Base-by-base conservation (phyloP, 1,140 invertebrate species). In the Drosophila repletoides region DNA sequence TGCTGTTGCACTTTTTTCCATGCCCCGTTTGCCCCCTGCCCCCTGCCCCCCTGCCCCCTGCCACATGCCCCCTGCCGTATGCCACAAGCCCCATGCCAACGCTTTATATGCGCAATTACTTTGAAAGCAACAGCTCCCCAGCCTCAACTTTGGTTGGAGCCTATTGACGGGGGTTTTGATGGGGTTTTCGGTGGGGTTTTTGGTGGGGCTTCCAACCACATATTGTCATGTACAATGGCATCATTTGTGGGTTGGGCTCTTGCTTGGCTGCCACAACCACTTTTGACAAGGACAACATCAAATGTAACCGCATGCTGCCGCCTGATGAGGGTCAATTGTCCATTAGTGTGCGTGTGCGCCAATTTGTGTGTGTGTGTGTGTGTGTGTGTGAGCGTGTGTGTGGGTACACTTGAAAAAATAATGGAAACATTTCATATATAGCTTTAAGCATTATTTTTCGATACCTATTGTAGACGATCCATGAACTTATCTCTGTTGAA, bases 241-340 rank as follows among this genome's bases (percentile, higher is more conserved):
- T 83, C 79, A 73, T 86, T 83, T 86, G 79, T 86, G 74, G 77
- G 55, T 22, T 60, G 60, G 71, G 36, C 31, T 19, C 28, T 24
- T 38, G 40, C 40, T 40, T 17, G 51, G 28, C 19, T 41, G 48
- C 63, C 55, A 45, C 65, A 68, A 38, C 41, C 65, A 63, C 41
- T 63, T 48, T 56, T 52, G 64, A 59, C 59, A 60, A 70, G 33
- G 70, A 80, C 66, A 71, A 74, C 67, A 75, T 64, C 72, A 75
- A 84, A 84, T 84, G 75, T 84, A 80, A 86, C 80, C 80, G 72
- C 80, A 84, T 75, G 80, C 77, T 84, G 70, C 49, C 49, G 29
- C 56, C 80, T 84, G 80, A 84, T 86, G 80, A 84, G 80, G 80
- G 80, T 84, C 80, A 84, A 84, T 84, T 86, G 80, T 86, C 80